These are phyloP conservation scores for Deladenus siricidicola DNA, from an alignment of 2,888 invertebrate genomes.

Conservation along the genomic window DNA sequence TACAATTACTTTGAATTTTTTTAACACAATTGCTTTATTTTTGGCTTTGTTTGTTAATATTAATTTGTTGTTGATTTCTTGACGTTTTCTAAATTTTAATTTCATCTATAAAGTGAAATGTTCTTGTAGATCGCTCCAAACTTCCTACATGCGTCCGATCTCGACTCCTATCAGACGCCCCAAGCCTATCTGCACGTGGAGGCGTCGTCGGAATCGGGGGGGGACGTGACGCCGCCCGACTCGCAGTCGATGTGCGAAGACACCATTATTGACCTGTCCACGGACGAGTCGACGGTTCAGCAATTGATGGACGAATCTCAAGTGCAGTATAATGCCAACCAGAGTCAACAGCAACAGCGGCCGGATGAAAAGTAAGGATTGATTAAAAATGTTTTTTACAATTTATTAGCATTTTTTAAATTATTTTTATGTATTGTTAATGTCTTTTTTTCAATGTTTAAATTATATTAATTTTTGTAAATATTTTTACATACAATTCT, in stretches of 20 bases:
- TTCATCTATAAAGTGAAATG: neutral
- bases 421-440: too few species aligned
- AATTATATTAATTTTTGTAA: too few species aligned
- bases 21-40: too few species aligned
- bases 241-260: conserved; percentile 32
- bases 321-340: neutral
- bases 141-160: conserved; percentile 81
- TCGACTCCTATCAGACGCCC: conserved; percentile 85
- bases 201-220: conserved; percentile 32
- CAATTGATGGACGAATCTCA: neutral
- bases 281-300: conserved; percentile 23
- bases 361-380: neutral
- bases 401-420: too few species aligned
- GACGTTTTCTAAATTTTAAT: neutral
- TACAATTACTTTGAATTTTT: too few species aligned
- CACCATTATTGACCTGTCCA: conserved; percentile 27
- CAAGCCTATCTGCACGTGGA: conserved; percentile 60
- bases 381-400: neutral
- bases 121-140: conserved; percentile 73
- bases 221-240: conserved; percentile 39
- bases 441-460: too few species aligned
- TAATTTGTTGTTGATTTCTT: neutral
- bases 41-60: neutral
- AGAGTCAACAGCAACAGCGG: conserved; percentile 2
- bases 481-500: too few species aligned